Percentiles rank a stretch among this genome's conserved stretches.
These are phyloP conservation scores for Drusus annulatus DNA, from an alignment of 1,140 invertebrate genomes.

Conservation along the genomic window DNA sequence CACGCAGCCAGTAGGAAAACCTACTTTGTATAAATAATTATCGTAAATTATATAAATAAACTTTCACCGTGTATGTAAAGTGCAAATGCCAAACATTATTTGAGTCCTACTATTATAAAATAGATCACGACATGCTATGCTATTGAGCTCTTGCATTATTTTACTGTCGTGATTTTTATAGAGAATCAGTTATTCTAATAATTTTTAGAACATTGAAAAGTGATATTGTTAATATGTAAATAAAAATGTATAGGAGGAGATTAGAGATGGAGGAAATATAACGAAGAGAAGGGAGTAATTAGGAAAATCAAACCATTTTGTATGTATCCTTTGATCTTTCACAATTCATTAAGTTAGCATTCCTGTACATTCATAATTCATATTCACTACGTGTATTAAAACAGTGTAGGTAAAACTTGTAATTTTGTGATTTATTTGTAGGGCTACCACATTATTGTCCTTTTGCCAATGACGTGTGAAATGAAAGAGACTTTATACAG, in stretches of 20 bases:
- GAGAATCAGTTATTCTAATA: conserved; percentile 3
- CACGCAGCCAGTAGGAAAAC: conserved; percentile 66
- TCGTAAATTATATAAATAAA: background rate
- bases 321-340: background rate
- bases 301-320: background rate
- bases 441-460: background rate
- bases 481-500: background rate
- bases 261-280: background rate
- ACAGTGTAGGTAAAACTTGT: background rate
- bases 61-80: background rate
- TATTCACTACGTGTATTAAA: background rate
- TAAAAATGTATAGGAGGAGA: background rate
- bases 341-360: background rate
- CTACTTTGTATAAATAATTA: conserved; percentile 68
- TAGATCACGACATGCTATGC: background rate
- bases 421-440: conserved; percentile 2
- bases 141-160: background rate
- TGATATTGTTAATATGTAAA: conserved; percentile 6
- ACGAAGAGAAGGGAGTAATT: background rate
- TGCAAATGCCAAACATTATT: conserved; percentile 10
- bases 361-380: background rate
- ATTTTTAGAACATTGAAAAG: background rate
- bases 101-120: conserved; percentile 10
- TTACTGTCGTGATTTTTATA: background rate
- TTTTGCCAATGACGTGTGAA: background rate